Percentiles rank a stretch among this genome's conserved stretches.
Evolutionary conservation across 2,888 invertebrate species (phyloP).

Genomic region (Mimachlamys varia): DNA sequence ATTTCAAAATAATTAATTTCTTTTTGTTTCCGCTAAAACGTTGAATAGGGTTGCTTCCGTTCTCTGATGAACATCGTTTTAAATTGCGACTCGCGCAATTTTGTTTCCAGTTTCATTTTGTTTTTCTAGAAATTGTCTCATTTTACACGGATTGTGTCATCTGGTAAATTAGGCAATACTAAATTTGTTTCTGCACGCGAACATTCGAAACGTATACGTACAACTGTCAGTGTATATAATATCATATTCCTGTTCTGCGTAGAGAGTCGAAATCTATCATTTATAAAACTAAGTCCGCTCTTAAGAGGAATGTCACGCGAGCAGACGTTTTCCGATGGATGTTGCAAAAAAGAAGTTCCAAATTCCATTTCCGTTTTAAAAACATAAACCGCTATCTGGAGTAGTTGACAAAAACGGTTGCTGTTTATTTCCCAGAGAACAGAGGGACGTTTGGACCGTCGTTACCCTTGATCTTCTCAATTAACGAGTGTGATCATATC

Average conservation of each 20-base stretch:
- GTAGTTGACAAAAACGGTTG: too few species aligned
- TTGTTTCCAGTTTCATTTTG: background rate
- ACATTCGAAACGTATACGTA: background rate
- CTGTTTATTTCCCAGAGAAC: too few species aligned
- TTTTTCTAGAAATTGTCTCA: background rate
- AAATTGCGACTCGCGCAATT: background rate
- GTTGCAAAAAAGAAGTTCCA: background rate
- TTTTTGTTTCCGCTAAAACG: background rate
- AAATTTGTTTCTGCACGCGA: background rate
- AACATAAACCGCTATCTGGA: background rate
- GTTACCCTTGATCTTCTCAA: too few species aligned
- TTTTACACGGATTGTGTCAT: background rate
- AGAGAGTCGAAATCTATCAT: background rate
- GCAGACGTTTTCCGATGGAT: background rate
- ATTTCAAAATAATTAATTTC: background rate
- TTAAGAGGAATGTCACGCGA: background rate
- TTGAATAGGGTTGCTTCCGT: too few species aligned
- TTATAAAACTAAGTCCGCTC: background rate
- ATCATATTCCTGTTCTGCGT: background rate
- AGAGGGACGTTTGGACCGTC: too few species aligned
- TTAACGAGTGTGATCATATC: too few species aligned
- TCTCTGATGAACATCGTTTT: background rate
- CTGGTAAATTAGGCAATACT: background rate
- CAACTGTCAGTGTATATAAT: background rate
- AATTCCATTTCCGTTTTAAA: background rate